Evolutionary conservation across 2,113 vertebrate species (phyloP).

Genomic region (Colaptes auratus): DNA sequence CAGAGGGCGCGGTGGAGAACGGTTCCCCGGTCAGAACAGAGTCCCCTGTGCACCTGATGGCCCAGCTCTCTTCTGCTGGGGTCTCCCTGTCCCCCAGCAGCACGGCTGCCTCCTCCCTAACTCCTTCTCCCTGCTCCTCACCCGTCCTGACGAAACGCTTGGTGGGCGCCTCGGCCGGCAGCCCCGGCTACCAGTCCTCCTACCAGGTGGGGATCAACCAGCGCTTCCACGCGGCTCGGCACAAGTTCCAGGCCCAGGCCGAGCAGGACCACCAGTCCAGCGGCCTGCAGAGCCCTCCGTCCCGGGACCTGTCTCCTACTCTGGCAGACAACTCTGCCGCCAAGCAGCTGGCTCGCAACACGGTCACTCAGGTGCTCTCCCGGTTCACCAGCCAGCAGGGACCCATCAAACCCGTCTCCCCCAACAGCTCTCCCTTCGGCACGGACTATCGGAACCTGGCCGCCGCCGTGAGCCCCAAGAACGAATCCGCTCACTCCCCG

Average conservation of each 20-base stretch:
- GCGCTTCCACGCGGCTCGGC: constrained; percentile 92
- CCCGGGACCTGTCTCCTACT: constrained; percentile 84
- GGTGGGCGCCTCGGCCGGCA: constrained; percentile 79
- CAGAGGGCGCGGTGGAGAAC: constrained; percentile 80
- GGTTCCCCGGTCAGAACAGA: constrained; percentile 72
- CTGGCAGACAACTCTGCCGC: constrained; percentile 81
- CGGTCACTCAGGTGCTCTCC: constrained; percentile 92
- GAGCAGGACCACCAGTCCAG: constrained; percentile 84
- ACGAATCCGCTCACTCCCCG: constrained; percentile 71
- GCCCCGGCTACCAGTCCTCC: constrained; percentile 87
- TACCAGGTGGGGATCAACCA: constrained; percentile 96
- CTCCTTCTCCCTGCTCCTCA: constrained; percentile 93
- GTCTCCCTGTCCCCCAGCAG: constrained; percentile 83
- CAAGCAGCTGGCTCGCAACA: constrained; percentile 92
- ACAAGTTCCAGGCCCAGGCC: constrained; percentile 94
- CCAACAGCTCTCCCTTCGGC: constrained; percentile 91
- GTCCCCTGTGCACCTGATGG: constrained; percentile 52
- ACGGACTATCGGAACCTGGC: constrained; percentile 92
- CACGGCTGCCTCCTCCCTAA: constrained; percentile 92
- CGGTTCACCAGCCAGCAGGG: constrained; percentile 90
- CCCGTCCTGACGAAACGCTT: constrained; percentile 88
- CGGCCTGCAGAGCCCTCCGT: constrained; percentile 71
- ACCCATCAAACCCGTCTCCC: constrained; percentile 76
- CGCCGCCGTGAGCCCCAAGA: constrained; percentile 51
- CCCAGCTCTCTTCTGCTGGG: constrained; percentile 72